Evolutionary conservation across 1,140 invertebrate genomes (phyloP).

Genomic region (Nomia melanderi): DNA sequence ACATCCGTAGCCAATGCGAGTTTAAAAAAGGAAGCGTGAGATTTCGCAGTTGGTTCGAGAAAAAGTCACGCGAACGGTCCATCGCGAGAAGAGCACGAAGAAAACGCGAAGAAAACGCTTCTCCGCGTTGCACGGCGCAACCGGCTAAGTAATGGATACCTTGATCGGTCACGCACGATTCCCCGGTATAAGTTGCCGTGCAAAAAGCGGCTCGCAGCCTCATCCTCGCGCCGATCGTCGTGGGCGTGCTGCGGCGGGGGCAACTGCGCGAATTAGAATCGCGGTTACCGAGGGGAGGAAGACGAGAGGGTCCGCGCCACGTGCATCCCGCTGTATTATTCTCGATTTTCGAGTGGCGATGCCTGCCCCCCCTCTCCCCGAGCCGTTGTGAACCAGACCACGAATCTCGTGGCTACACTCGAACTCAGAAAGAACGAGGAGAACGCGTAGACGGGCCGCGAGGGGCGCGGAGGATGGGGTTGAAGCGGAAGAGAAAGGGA

Average conservation of each 20-base stretch:
- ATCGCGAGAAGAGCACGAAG: no score
- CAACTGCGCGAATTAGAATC: slow-evolving; percentile 50
- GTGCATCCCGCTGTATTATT: slow-evolving; percentile 69
- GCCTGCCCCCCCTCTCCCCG: slow-evolving; percentile 29
- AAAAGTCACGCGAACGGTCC: no score
- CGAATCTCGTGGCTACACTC: slow-evolving; percentile 10
- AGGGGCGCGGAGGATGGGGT: neutral
- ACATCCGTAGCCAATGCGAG: no score
- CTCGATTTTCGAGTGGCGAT: slow-evolving; percentile 63
- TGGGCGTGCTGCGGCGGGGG: no score
- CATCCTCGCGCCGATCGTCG: neutral
- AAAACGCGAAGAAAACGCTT: slow-evolving; percentile 19
- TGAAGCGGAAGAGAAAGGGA: slow-evolving; percentile 17
- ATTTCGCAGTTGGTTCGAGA: no score
- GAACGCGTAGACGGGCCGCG: slow-evolving; percentile 1
- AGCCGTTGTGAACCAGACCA: neutral
- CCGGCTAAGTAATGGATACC: slow-evolving; percentile 11
- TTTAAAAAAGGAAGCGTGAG: no score
- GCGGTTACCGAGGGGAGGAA: slow-evolving; percentile 35
- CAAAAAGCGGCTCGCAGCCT: slow-evolving; percentile 15
- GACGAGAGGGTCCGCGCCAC: slow-evolving; percentile 52
- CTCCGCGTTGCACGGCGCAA: neutral
- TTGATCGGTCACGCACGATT: slow-evolving; percentile 12
- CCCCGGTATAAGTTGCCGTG: slow-evolving; percentile 14
- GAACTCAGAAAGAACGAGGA: slow-evolving; percentile 20